Conservation (phyloP, 2,797 vertebrate genomes). For the Cheracebus regulus region DNA sequence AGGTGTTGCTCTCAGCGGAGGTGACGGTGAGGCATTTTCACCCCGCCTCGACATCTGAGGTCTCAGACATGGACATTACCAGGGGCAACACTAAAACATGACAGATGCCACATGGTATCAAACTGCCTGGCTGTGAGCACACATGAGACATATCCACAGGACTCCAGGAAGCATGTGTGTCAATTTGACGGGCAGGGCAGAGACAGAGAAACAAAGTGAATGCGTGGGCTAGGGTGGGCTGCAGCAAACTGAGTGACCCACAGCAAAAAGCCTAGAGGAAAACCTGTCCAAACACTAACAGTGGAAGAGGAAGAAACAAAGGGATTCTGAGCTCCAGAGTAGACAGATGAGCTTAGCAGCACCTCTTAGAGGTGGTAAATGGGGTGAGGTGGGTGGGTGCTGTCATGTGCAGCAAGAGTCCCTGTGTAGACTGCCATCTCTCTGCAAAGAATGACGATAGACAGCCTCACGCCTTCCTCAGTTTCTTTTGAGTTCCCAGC, state of each 20-base stretch:
- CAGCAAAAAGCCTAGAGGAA: not conserved
- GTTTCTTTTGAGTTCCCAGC: not conserved
- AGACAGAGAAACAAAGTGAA: not conserved
- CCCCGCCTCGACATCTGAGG: fast-evolving
- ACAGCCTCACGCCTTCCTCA: not conserved
- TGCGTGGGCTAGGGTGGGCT: not conserved
- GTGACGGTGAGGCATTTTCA: not conserved
- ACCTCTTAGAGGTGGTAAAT: not conserved
- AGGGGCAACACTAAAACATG: not conserved
- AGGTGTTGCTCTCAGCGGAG: not conserved
- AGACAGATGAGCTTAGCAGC: not conserved
- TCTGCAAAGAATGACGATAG: fast-evolving
- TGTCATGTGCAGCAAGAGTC: fast-evolving
- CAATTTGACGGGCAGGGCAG: not conserved
- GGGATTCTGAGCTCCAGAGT: not conserved
- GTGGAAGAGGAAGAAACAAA: not conserved
- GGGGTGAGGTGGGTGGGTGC: not conserved
- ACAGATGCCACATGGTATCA: not conserved
- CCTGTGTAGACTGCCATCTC: not conserved
- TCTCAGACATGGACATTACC: not conserved
- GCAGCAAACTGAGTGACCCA: not conserved
- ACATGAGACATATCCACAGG: fast-evolving
- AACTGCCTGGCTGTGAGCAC: not conserved
- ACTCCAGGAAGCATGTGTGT: not conserved
- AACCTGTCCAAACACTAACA: not conserved